Evolutionary conservation across 64 coral and sea anemone genomes (phyloP).

Genomic region (Hydrozoanthus tunicans): DNA sequence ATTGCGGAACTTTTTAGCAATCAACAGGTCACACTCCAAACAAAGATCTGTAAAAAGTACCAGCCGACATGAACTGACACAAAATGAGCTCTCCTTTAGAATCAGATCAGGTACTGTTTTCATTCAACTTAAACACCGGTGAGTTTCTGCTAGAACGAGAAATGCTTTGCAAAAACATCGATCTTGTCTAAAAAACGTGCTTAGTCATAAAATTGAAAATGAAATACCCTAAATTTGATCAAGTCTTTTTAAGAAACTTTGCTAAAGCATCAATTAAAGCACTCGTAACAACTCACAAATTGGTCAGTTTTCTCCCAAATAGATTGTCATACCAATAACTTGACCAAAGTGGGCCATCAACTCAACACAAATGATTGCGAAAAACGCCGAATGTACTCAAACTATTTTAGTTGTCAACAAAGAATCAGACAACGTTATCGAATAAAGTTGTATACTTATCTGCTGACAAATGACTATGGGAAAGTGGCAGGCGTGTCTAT

Average conservation of each 20-base stretch:
- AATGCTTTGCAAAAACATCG: no score
- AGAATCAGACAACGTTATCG: conserved; percentile 1
- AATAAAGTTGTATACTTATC: neutral
- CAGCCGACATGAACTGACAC: no score
- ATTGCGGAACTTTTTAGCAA: no score
- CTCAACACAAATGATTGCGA: neutral
- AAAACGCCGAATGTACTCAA: neutral
- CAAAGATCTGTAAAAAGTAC: no score
- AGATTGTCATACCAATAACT: neutral
- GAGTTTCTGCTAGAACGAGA: no score
- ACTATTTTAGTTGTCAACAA: neutral
- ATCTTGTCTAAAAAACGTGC: no score
- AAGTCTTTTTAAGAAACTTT: neutral
- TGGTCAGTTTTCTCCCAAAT: neutral
- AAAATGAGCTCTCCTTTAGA: no score
- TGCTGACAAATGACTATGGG: conserved; percentile 40
- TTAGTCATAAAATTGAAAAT: no score
- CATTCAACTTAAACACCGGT: no score
- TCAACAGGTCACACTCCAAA: no score
- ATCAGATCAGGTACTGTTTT: no score
- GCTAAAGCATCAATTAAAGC: neutral
- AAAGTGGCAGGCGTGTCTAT: conserved; percentile 45
- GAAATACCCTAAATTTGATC: neutral
- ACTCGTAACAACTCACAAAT: neutral
- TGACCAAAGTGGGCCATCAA: neutral